Evolutionary conservation across 2,888 invertebrate genomes (phyloP), one percentile per base, ranked within the genome.

Genomic region (Priocnemis perturbator): DNA sequence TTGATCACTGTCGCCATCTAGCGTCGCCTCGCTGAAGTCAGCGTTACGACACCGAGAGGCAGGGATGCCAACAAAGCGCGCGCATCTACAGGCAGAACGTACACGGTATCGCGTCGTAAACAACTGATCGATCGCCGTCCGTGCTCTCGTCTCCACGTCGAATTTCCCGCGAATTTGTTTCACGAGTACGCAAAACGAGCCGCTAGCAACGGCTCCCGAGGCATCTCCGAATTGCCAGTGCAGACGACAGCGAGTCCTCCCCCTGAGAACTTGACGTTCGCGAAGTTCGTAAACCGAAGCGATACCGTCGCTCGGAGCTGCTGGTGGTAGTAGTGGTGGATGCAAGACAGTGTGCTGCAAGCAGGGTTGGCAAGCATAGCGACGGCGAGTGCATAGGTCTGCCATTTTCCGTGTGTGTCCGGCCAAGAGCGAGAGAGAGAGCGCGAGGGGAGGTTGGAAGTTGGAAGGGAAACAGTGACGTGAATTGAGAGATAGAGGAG

Each of bases 401-500:
- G 86, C 86, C 86, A 86, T 86, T 86, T 86, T 86, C 79, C 82
- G 79, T 84, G 82, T 85, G 79, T 67, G 53, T 21, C 53, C 45
- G 58, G 57, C 62, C 19, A 23, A 50, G 47, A 62, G 26, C 19
- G 60, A 45, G 64, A 61, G 52, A 48, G 56, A 68, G 47, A 63
- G 53, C 59, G 64, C 52, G 26, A 56, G 48, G 19, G 58, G 44
- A 15, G 30, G 21, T 50, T 58, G 30, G 50, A 50, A 9, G 21
- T 50, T 58, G 30, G 50, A 50, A 9, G 19, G 50, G 17, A 17
- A 50, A 37, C 60, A 20, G 15, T 37, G 11, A 37, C 57, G 63
- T 44, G 52, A 3, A 14, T 17, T 14, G 58, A 44, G 58, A 48
- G 52, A 23, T 21, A 47, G 37, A 19, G 44, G 14, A 37, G 37